Evolutionary conservation across 2,113 vertebrate species (phyloP).

Genomic region (Salminus brasiliensis): DNA sequence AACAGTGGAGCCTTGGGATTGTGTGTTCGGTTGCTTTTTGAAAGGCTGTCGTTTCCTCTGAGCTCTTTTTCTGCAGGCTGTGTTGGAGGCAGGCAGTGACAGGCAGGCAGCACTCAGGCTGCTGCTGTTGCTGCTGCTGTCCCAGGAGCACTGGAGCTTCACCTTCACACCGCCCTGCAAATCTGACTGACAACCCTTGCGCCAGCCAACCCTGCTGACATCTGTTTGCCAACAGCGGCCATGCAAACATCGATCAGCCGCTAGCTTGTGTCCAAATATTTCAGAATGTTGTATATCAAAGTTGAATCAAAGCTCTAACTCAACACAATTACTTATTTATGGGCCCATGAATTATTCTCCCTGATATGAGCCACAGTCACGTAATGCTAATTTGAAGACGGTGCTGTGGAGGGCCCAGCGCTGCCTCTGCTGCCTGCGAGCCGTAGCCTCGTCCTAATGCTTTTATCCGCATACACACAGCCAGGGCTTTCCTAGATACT

Average conservation of each 20-base stretch:
- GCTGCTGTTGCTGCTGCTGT: too few species aligned
- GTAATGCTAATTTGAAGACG: constrained; percentile 72
- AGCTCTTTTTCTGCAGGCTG: constrained; percentile 21
- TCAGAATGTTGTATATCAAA: constrained; percentile 75
- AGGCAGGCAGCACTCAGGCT: constrained; percentile 27
- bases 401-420: constrained; percentile 22
- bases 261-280: constrained; percentile 77
- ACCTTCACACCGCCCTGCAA: constrained; percentile 46
- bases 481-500: not conserved
- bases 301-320: constrained; percentile 73
- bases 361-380: constrained; percentile 80
- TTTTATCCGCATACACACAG: not conserved
- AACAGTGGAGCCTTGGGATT: not conserved
- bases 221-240: constrained; percentile 72
- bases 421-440: not conserved
- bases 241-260: constrained; percentile 72
- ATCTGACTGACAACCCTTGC: constrained; percentile 60
- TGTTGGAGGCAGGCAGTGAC: constrained; percentile 6
- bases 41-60: constrained; percentile 12
- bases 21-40: not conserved
- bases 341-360: constrained; percentile 77
- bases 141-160: not conserved
- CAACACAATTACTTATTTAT: constrained; percentile 78
- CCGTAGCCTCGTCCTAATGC: constrained; percentile 9
- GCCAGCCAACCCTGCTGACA: constrained; percentile 56